Conservation (phyloP, 2,888 invertebrate genomes). For the Mesorhabditis sp. region DNA sequence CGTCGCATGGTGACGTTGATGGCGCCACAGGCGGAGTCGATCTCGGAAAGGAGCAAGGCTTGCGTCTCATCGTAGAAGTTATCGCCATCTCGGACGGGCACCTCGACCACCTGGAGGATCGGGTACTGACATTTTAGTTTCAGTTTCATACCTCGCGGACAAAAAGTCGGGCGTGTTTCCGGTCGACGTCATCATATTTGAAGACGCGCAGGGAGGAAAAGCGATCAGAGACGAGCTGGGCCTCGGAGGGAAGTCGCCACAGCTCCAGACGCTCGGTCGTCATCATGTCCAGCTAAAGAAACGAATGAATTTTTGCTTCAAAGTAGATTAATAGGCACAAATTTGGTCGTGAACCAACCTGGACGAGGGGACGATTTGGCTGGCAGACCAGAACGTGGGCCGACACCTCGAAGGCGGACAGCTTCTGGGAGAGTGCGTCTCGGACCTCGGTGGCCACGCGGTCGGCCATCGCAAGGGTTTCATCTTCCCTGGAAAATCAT, state of each 20-base stretch:
- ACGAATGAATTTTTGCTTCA: not conserved
- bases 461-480: slow-evolving; percentile 20
- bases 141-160: slow-evolving; percentile 23
- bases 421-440: slow-evolving; percentile 11
- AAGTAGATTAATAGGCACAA: not conserved
- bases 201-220: slow-evolving; percentile 35
- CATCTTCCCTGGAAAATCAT: slow-evolving; percentile 13
- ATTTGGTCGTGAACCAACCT: slow-evolving; percentile 9
- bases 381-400: slow-evolving; percentile 25
- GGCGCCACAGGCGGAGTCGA: slow-evolving; percentile 50
- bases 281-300: slow-evolving; percentile 22
- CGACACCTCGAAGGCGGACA: slow-evolving; percentile 13
- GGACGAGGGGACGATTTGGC: slow-evolving; percentile 27
- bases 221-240: slow-evolving; percentile 29
- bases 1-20: slow-evolving; percentile 40
- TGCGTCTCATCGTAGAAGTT: slow-evolving; percentile 10
- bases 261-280: slow-evolving; percentile 45
- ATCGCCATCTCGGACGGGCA: slow-evolving; percentile 17
- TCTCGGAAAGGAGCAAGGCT: slow-evolving; percentile 24
- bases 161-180: slow-evolving; percentile 33
- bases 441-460: slow-evolving; percentile 14
- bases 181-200: slow-evolving; percentile 30
- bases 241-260: slow-evolving; percentile 40
- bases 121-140: not conserved
- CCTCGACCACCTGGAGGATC: slow-evolving; percentile 16